A percentile compares a stretch with the other conserved stretches of the same genome.
These are phyloP conservation scores for Cardiocondyla obscurior DNA, from an alignment of 1,140 invertebrate genomes.

Conservation along the genomic window DNA sequence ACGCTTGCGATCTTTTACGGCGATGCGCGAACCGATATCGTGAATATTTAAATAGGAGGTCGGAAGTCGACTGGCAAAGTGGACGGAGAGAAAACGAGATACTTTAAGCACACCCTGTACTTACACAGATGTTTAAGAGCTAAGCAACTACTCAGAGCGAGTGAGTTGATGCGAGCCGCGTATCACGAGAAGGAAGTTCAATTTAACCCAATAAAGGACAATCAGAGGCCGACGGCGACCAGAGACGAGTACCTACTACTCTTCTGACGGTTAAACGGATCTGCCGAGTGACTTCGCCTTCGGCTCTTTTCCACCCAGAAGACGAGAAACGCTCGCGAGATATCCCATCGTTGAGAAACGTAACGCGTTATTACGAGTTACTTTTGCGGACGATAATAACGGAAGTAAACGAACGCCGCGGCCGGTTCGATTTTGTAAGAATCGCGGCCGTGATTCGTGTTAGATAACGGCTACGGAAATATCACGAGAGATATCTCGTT, in stretches of 20 bases:
- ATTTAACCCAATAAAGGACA: conserved; percentile 85
- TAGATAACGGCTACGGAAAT: not conserved
- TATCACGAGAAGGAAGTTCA: conserved; percentile 85
- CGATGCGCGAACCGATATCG: not conserved
- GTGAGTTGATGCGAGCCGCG: conserved; percentile 83
- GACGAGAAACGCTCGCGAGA: conserved; percentile 56
- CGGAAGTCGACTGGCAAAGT: conserved; percentile 27
- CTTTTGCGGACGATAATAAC: not conserved
- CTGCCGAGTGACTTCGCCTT: conserved; percentile 73
- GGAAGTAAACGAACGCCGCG: not conserved
- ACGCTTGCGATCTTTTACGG: not conserved
- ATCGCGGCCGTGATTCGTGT: not conserved
- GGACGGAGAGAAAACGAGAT: conserved; percentile 67
- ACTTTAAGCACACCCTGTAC: conserved; percentile 81
- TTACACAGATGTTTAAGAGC: conserved; percentile 81
- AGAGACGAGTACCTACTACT: conserved; percentile 82
- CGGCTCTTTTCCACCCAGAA: conserved; percentile 71
- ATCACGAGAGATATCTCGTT: not conserved
- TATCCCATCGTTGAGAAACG: not conserved
- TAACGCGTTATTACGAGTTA: not conserved
- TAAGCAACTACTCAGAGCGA: conserved; percentile 81
- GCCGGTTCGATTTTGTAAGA: not conserved
- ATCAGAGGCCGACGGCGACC: conserved; percentile 83
- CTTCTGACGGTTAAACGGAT: conserved; percentile 77
- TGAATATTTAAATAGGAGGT: conserved; percentile 33